phyloP scores from a whole-genome alignment of 2,113 vertebrate genomes.

The Atlantisia rogersi region DNA sequence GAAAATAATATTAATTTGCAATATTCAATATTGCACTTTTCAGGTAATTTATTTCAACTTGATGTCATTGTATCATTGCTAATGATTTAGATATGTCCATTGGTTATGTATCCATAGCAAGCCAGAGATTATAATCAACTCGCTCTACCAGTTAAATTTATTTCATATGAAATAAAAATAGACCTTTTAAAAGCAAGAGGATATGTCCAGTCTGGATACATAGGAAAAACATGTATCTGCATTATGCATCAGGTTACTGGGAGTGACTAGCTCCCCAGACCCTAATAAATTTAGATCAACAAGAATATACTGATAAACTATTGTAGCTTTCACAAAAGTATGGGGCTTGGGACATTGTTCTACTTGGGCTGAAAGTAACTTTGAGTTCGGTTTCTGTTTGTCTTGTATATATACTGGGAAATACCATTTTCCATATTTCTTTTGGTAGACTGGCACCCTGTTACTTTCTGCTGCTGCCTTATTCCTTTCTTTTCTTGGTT shows the following conservation, averaged over 20 bases:
- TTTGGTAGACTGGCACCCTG: background rate
- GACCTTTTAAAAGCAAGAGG: background rate
- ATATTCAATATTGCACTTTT: background rate
- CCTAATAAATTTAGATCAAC: background rate
- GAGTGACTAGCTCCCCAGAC: background rate
- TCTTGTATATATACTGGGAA: background rate
- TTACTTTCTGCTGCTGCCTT: background rate
- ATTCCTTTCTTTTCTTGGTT: background rate
- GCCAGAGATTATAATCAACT: background rate
- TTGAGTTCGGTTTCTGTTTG: background rate
- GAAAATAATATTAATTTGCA: background rate
- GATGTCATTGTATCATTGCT: background rate
- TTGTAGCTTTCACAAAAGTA: background rate
- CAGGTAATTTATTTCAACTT: background rate
- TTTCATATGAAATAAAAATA: background rate
- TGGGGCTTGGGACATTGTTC: background rate
- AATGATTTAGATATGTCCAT: background rate
- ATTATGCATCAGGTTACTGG: background rate
- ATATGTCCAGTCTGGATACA: background rate
- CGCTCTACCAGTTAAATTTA: background rate
- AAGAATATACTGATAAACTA: background rate
- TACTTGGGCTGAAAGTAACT: background rate
- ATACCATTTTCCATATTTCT: background rate
- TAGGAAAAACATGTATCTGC: background rate
- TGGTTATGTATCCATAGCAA: background rate